These are phyloP conservation scores for Thamnophis sirtalis DNA, from an alignment of 2,113 vertebrate genomes.

Conservation along the genomic window DNA sequence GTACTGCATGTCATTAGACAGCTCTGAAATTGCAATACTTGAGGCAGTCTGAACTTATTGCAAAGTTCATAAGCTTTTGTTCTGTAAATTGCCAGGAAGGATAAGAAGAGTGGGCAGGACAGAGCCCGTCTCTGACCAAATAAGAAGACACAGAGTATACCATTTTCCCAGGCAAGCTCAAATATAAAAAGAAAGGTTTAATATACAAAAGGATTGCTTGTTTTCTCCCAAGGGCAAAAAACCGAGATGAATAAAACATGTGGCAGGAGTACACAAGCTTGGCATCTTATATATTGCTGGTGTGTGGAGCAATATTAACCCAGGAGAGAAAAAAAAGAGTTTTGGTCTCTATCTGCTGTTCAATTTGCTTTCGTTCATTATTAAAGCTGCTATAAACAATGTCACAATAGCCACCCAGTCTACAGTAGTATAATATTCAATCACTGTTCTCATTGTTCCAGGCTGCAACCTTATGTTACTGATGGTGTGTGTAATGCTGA, in stretches of 20 bases:
- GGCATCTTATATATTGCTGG: constrained; percentile 11
- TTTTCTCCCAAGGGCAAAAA: neutral
- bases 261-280: neutral
- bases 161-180: neutral
- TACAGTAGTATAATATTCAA: fast-evolving
- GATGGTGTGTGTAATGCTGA: neutral
- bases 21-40: neutral
- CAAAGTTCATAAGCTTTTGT: neutral
- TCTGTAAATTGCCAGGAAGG: neutral
- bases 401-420: neutral
- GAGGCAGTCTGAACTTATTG: neutral
- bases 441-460: neutral
- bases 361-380: constrained; percentile 4
- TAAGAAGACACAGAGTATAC: neutral
- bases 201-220: constrained; percentile 16
- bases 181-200: constrained; percentile 18
- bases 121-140: neutral
- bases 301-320: constrained; percentile 5
- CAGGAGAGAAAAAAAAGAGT: neutral
- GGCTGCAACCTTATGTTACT: neutral
- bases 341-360: neutral
- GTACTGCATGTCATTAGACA: neutral
- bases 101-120: neutral
- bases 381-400: neutral
- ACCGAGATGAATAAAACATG: constrained; percentile 21